Base-by-base conservation (phyloP, 1,140 invertebrate species). In the Drosophila kikkawai region DNA sequence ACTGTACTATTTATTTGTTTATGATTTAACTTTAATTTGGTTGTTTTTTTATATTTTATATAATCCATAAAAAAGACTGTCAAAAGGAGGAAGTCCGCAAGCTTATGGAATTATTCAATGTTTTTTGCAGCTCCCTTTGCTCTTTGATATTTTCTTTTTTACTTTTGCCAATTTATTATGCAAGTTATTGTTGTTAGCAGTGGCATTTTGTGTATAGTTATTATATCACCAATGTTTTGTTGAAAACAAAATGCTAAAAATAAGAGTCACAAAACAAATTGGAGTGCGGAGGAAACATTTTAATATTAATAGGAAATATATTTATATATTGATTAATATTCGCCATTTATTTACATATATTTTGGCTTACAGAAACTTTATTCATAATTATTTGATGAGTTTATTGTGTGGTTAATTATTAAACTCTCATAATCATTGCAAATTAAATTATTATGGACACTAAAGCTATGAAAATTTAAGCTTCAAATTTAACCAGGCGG, bases 61-160 rank as follows among this genome's bases (percentile, higher is more conserved):
- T 73, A 73, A 71, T 48, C 36, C 29, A 15, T 55, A 22, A 55
- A 53, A 55, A 36, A 41, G 19, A 22, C 13, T 57, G 32, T 37
- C 11, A 36, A 71, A 26, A 8, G 67, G 7, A 55, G 51, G 69
- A 73, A 71, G 44, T 39, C 13, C 32, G 13, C 41, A 71, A 42
- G 69, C 45, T 71, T 41, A 70, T 71, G 53, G 67, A 71, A 71
- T 71, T 73, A 50, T 58, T 50, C 12, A 70, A 73, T 73, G 34
- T 71, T 69, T 56, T 69, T 70, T 26, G 51, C 51, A 22, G 37
- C 51, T 48, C n/a, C 26, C 29, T 9, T 29, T 2, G 17, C 7
- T 9, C 9, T 58, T 41, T 67, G 41, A 45, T 69, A 41, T 71
- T 47, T 69, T 29, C 7, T 50, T 36, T 70, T 32, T 69, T 47